Base-by-base conservation (phyloP, 64 coral and sea anemone genomes). In the Platygyra sinensis region DNA sequence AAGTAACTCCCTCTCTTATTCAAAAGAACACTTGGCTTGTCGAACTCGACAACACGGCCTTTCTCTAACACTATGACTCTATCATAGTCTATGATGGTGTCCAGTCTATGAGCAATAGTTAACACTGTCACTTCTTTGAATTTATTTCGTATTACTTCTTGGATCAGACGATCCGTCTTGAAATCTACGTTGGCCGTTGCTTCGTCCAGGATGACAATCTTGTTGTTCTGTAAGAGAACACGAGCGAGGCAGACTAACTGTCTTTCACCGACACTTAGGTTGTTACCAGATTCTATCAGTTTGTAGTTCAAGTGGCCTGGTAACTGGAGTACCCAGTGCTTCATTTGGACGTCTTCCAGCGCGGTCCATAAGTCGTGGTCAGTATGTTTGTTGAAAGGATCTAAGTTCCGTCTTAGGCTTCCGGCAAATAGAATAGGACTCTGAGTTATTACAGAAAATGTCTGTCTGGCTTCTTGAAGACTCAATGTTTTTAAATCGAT, bases 31-130 rank as follows among this genome's bases (percentile, higher is more conserved):
- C 31, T n/a, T 52, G 94, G 94, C 42, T 73, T 80, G 52, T 93
- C 94, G 77, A 93, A 89, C 64, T 96, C 94, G 5, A 87, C 33
- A 0, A 96, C 64, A 39, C 65, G 39, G 13, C 94, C 94, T 30
- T 52, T 50, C 24, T 88, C 89, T 20, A 96, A 78, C 6, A 96
- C 94, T 54, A 93, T 50, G 8, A 96, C 87, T 19, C 87, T 75
- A 63, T 96, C 94, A 76, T 74, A 93, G 60, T 88, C 80, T 60
- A 96, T 90, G 14, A 96, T 93, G 13, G 90, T 93, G n/a, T 93
- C 87, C 60, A 96, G 76, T 87, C 94, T 89, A 69, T 96, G 94
- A 5, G 94, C 94, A 57, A 96, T 89, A 20, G 86, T 96, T 22
- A 96, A 46, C 17, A 96, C 94, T 51, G 94, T 96, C 10, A 62